Base-by-base conservation (phyloP, 2,113 vertebrate species). In the Etheostoma cragini region DNA sequence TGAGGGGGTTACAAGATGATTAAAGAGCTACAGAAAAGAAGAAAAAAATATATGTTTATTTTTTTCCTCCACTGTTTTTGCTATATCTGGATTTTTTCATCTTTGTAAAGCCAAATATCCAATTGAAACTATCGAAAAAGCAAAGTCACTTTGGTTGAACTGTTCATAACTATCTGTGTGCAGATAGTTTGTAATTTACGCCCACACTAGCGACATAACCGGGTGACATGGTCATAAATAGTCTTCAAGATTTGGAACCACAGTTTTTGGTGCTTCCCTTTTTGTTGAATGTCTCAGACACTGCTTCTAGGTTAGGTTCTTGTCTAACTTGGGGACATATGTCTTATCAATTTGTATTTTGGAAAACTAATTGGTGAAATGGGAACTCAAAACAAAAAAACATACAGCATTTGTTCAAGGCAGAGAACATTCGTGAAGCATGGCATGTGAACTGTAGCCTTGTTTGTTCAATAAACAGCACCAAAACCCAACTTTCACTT, bases 361-460 rank as follows among this genome's bases (percentile, higher is more conserved):
- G 3, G 3, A 10, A 35, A 35, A 58, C 12, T 76, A 81, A 81
- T 81, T 70, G 78, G 68, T 38, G 69, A 13, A 15, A 17, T 78
- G 82, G 73, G 81, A 75, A 19, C 42, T 57, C 26, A 78, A 61
- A 83, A 68, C 60, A 74, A 56, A 38, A 66, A 10, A 52, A 50
- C 4, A 35, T 50, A 68, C 45, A 50, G 17, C 24, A 70, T 71
- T 70, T 71, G 38, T 73, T 38, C 58, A 1, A 46, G 53, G 42
- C n/a, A 19, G 60, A 69, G 21, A 45, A 52, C 6, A 52, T 61
- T 47, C 0, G 12, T 24, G 8, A 33, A 50, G 42, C 49, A 72
- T 8, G 4, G 16, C 30, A 35, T 70, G 21, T 57, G 35, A 46
- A 52, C 10, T 56, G 49, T 46, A 12, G 53, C 6, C 21, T 72